Conservation (phyloP, 2,113 vertebrate species). For the Antennarius striatus region DNA sequence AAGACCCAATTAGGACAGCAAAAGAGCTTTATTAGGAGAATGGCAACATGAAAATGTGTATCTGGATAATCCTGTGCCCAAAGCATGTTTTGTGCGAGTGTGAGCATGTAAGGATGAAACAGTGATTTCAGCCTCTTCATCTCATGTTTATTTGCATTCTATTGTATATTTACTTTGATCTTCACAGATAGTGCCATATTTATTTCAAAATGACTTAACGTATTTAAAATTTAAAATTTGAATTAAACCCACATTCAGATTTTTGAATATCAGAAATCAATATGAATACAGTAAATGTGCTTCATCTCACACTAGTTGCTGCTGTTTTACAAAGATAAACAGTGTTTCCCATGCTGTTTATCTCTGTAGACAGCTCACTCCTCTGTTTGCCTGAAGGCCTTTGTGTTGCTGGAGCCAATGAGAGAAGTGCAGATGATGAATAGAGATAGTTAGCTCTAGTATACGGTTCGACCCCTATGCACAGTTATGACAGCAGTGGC, state of each 20-base stretch:
- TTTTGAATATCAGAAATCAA: neutral
- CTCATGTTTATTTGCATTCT: conserved; percentile 22
- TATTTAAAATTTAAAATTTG: conserved; percentile 16
- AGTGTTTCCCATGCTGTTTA: conserved; percentile 53
- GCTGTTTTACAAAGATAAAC: conserved; percentile 57
- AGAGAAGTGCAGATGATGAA: conserved; percentile 60
- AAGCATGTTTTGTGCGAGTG: conserved; percentile 35
- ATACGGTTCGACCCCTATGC: conserved; percentile 10
- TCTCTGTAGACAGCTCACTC: conserved; percentile 40
- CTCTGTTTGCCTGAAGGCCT: conserved; percentile 46
- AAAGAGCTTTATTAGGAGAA: conserved; percentile 59
- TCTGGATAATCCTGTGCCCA: conserved; percentile 47
- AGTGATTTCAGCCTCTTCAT: conserved; percentile 21
- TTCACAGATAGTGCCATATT: conserved; percentile 1
- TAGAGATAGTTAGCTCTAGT: conserved; percentile 59
- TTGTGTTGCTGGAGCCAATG: conserved; percentile 39
- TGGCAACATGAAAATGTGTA: conserved; percentile 44
- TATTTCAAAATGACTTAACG: conserved; percentile 10
- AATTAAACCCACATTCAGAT: conserved; percentile 23
- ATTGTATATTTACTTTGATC: neutral
- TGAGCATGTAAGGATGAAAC: conserved; percentile 21
- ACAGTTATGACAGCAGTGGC: conserved; percentile 21
- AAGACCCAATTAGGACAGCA: conserved; percentile 69
- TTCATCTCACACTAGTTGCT: conserved; percentile 48
- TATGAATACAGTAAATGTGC: conserved; percentile 23